Evolutionary conservation across 2,113 vertebrate genomes (phyloP), one percentile per base, ranked within the genome.

Genomic region (Alethe castanea): DNA sequence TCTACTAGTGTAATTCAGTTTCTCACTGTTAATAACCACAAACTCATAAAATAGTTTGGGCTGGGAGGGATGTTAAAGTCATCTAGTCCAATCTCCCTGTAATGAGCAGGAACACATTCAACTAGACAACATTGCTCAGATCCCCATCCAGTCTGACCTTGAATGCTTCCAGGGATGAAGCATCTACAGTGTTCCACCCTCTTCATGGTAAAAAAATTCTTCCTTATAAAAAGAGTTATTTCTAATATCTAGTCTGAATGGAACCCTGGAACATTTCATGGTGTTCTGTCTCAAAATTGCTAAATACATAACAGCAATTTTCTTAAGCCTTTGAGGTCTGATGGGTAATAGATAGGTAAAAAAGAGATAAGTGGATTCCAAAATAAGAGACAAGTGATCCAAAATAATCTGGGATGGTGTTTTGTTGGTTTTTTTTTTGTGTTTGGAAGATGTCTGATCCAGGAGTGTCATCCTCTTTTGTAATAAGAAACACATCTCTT

Each of bases 101-200:
- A 24, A 10, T 28, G 3, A 28, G 13, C 0, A 1, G 25, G 11
- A 54, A 13, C 14, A 71, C 6, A 16, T 62, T 33, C 25, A 57
- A 28, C 8, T 8, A 14, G 11, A 62, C 17, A 36, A 53, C 7
- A 7, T 45, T 64, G 3, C 11, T 84, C 29, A 42, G 25, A 87
- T 17, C 12, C 2, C 9, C 1, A 0, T 36, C 8, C 33, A 64
- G 2, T 9, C 23, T 52, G 11, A 50, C 4, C 24, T 26, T 29
- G 14, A 66, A 80, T 11, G 6, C 23, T 40, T 45, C n/a, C 26
- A 35, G 15, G 19, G 16, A 23, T 19, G 8, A 38, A 14, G 3
- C 4, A 26, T 14, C 15, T 35, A 42, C 13, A 72, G 8, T 69
- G 19, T 19, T 81, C 45, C 50, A 54, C 11, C 8, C 44, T 0